phyloP scores from a whole-genome alignment of 92 coral and sea anemone species.

The Bergia puertoricense region DNA sequence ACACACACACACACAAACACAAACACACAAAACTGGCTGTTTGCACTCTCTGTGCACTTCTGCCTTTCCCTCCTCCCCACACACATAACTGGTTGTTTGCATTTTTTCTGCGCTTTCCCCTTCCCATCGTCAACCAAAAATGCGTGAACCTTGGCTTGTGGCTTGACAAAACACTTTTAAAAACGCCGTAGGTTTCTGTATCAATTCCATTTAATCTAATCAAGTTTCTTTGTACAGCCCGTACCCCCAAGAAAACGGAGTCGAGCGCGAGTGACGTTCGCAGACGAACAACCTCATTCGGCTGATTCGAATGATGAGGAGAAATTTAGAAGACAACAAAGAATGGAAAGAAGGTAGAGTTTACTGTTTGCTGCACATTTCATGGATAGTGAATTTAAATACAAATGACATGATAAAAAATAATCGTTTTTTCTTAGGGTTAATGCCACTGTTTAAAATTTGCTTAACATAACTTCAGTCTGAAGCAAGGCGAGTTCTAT shows the following conservation, averaged over 20 bases:
- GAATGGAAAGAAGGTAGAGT: constrained; percentile 72
- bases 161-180: not conserved
- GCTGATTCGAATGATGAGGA: constrained; percentile 55
- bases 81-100: too few relatives aligned
- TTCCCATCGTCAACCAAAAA: not conserved
- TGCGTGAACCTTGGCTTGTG: not conserved
- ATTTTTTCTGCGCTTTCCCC: too few relatives aligned
- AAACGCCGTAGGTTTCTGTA: not conserved
- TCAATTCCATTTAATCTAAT: not conserved
- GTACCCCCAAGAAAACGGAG: constrained; percentile 39
- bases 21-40: too few relatives aligned
- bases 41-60: too few relatives aligned
- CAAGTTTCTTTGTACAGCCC: constrained; percentile 27
- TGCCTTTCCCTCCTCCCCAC: too few relatives aligned
- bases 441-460: too few relatives aligned
- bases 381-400: not conserved
- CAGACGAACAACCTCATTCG: constrained; percentile 57
- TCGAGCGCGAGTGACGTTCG: constrained; percentile 77
- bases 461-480: too few relatives aligned
- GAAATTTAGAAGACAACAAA: constrained; percentile 56
- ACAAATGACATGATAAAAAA: not conserved
- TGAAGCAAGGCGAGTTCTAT: too few relatives aligned
- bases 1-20: too few relatives aligned
- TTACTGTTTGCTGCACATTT: not conserved
- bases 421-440: not conserved